These are phyloP conservation scores for Calidris pugnax DNA, from an alignment of 2,113 vertebrate species.

Conservation along the genomic window DNA sequence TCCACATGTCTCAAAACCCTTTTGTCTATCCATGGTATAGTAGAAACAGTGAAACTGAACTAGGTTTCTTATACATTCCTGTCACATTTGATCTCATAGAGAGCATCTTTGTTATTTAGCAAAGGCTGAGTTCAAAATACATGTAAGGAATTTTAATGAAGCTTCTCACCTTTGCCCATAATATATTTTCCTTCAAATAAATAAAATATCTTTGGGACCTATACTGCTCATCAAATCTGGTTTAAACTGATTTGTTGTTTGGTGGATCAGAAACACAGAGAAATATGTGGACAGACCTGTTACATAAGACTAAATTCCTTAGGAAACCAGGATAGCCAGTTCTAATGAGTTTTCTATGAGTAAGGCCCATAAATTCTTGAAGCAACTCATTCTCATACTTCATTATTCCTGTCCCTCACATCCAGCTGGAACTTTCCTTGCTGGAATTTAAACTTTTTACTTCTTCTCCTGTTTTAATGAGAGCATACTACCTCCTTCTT, in stretches of 20 bases:
- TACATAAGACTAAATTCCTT: not conserved
- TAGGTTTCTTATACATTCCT: not conserved
- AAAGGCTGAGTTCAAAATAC: not conserved
- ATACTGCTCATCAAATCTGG: not conserved
- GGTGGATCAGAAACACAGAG: not conserved
- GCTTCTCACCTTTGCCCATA: not conserved
- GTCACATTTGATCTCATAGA: not conserved
- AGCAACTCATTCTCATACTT: not conserved
- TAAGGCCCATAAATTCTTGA: not conserved
- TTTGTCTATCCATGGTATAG: not conserved
- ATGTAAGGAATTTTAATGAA: not conserved
- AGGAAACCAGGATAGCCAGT: not conserved
- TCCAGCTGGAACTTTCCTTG: not conserved
- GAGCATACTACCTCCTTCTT: not conserved
- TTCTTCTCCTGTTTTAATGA: not conserved
- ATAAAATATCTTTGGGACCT: not conserved
- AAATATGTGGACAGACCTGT: not conserved
- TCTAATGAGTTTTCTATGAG: not conserved
- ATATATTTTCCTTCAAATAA: not conserved
- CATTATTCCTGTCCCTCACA: not conserved
- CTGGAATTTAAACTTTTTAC: not conserved
- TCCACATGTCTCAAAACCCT: not conserved
- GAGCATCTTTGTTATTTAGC: not conserved
- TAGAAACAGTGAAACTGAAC: not conserved
- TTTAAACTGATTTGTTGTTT: not conserved